These are phyloP conservation scores for Zaprionus camerounensis DNA, from an alignment of 1,140 invertebrate species.

Conservation along the genomic window DNA sequence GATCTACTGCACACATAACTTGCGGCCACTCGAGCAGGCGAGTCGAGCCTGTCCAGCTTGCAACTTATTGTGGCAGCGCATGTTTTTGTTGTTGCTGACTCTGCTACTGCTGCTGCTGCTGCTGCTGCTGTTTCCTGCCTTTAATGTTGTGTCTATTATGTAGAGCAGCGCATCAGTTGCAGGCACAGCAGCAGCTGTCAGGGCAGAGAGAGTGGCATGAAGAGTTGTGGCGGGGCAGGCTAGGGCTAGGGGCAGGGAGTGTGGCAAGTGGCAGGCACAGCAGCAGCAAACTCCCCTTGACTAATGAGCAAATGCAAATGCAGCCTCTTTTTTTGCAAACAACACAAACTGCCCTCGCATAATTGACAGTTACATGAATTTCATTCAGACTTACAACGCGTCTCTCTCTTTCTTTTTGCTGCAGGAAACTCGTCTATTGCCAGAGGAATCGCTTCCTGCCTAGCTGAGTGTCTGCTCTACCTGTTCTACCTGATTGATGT, in stretches of 20 bases:
- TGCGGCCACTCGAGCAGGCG: conserved; percentile 1
- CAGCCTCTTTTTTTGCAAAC: not conserved
- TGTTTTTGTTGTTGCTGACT: conserved; percentile 1
- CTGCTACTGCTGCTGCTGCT: not conserved
- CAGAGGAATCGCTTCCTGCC: conserved; percentile 52
- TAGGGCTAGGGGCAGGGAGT: too few relatives aligned
- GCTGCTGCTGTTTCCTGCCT: conserved; percentile 32
- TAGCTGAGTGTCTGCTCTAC: conserved; percentile 47
- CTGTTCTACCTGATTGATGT: conserved; percentile 19
- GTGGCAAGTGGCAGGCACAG: too few relatives aligned
- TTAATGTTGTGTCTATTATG: conserved; percentile 39
- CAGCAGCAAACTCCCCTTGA: not conserved
- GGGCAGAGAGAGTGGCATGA: not conserved
- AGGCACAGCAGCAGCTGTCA: conserved; percentile 9
- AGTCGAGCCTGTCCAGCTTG: conserved; percentile 4
- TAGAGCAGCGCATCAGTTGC: conserved; percentile 27
- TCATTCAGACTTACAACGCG: conserved; percentile 22
- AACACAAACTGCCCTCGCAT: conserved; percentile 26
- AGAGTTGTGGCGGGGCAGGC: not conserved
- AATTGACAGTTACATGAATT: conserved; percentile 14
- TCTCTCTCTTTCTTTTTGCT: conserved; percentile 31
- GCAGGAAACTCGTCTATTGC: conserved; percentile 25
- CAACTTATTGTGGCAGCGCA: conserved; percentile 21
- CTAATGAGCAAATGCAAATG: not conserved
- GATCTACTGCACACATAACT: not conserved